Percentiles rank a stretch among this genome's conserved stretches.
Evolutionary conservation across 1,140 invertebrate species (phyloP).

Genomic region (Bombus haemorrhoidalis): DNA sequence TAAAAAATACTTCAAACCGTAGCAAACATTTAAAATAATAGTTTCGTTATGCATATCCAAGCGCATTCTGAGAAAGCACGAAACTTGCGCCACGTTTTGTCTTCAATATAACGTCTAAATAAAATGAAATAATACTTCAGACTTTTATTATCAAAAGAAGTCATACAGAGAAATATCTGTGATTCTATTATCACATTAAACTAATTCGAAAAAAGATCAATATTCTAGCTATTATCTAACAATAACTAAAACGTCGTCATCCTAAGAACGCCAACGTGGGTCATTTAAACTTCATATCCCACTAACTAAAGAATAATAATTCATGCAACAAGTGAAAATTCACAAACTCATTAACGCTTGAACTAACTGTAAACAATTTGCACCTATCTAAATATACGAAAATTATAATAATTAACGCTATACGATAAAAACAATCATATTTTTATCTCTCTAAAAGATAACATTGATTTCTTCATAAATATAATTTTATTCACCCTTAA

Average conservation of each 20-base stretch:
- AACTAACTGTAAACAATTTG: too few species aligned
- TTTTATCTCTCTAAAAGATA: neutral
- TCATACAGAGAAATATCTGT: neutral
- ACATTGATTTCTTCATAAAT: too few species aligned
- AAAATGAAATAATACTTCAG: neutral
- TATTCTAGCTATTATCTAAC: neutral
- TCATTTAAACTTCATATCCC: neutral
- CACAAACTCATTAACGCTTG: neutral
- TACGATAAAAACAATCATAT: neutral
- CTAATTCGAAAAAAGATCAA: neutral
- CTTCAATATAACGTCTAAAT: neutral
- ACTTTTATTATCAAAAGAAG: neutral
- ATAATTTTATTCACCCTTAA: too few species aligned
- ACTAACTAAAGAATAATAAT: neutral
- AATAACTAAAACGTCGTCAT: neutral
- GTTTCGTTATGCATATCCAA: neutral
- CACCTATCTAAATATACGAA: neutral
- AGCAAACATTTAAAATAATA: conserved; percentile 1
- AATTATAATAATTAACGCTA: neutral
- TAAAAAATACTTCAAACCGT: conserved; percentile 1
- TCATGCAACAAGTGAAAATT: neutral
- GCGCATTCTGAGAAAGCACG: neutral
- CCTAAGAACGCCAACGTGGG: neutral
- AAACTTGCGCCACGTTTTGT: neutral
- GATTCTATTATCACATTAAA: neutral